Evolutionary conservation across 1,140 invertebrate genomes (phyloP).

Genomic region (Drosophila equinoxialis): DNA sequence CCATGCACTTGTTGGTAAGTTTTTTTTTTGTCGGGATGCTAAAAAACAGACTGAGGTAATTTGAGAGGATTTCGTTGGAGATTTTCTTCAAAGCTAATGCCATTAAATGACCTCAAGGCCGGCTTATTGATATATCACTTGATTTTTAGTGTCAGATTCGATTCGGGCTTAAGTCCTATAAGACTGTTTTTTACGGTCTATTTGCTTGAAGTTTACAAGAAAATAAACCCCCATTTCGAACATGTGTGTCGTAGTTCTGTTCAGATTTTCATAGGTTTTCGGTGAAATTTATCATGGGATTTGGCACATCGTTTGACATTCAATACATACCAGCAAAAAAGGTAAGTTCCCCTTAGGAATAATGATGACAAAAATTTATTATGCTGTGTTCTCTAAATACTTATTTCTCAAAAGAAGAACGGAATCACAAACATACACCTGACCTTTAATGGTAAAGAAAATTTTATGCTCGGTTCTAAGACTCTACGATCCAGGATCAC

Average conservation of each 20-base stretch:
- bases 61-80: slow-evolving; percentile 55
- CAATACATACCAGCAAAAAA: background rate
- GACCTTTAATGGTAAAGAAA: no score
- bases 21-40: slow-evolving; percentile 47
- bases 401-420: no score
- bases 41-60: slow-evolving; percentile 49
- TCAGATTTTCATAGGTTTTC: slow-evolving; percentile 18
- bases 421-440: no score
- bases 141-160: slow-evolving; percentile 65
- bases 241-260: slow-evolving; percentile 21
- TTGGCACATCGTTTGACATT: background rate
- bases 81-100: slow-evolving; percentile 59
- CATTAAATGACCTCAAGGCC: slow-evolving; percentile 67
- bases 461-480: no score
- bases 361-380: no score
- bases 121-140: slow-evolving; percentile 72
- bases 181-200: slow-evolving; percentile 11
- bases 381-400: no score
- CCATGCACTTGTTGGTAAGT: slow-evolving; percentile 68
- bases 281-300: background rate
- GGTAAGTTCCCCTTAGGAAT: background rate
- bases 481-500: no score
- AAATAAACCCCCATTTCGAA: background rate
- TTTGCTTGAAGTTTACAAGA: background rate
- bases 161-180: slow-evolving; percentile 51